Percentiles rank a stretch among this genome's conserved stretches.
Conservation (phyloP, 1,140 invertebrate genomes). For the Pseudomyrmex gracilis region DNA sequence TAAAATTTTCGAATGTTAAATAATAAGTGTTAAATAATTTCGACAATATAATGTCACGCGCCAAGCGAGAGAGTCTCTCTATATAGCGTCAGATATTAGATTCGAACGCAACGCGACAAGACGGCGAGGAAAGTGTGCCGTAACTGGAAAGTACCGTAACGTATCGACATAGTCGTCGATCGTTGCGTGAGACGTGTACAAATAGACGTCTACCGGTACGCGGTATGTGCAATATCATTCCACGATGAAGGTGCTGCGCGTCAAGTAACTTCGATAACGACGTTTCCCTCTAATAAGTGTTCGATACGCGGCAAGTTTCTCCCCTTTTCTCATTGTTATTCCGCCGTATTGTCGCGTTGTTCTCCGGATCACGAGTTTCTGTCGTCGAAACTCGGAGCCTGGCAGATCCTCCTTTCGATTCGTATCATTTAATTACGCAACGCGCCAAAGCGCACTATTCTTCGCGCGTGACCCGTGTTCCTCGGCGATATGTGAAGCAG, state of each 20-base stretch:
- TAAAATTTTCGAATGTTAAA: no score
- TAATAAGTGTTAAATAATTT: no score
- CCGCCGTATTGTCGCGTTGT: slow-evolving; percentile 36
- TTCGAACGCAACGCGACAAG: slow-evolving; percentile 1
- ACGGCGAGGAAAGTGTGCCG: slow-evolving; percentile 62
- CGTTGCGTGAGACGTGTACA: slow-evolving; percentile 63
- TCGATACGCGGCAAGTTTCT: slow-evolving; percentile 46
- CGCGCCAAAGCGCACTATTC: background rate
- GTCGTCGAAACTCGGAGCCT: slow-evolving; percentile 1
- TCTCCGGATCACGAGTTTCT: slow-evolving; percentile 27
- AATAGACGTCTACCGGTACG: slow-evolving; percentile 50
- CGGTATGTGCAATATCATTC: slow-evolving; percentile 50
- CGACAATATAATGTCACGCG: no score
- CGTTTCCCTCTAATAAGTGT: slow-evolving; percentile 62
- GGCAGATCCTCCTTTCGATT: slow-evolving; percentile 19
- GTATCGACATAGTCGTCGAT: slow-evolving; percentile 54
- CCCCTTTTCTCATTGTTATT: slow-evolving; percentile 55
- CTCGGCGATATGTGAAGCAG: slow-evolving; percentile 40
- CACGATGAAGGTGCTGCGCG: slow-evolving; percentile 46
- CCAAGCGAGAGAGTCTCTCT: no score
- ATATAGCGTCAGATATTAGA: background rate
- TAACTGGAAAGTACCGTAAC: slow-evolving; percentile 61
- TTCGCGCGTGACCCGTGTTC: slow-evolving; percentile 33
- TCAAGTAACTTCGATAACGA: slow-evolving; percentile 64
- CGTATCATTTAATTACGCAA: slow-evolving; percentile 55